phyloP scores from a whole-genome alignment of 1,140 invertebrate genomes.

The Lamellibrachia luymesi region DNA sequence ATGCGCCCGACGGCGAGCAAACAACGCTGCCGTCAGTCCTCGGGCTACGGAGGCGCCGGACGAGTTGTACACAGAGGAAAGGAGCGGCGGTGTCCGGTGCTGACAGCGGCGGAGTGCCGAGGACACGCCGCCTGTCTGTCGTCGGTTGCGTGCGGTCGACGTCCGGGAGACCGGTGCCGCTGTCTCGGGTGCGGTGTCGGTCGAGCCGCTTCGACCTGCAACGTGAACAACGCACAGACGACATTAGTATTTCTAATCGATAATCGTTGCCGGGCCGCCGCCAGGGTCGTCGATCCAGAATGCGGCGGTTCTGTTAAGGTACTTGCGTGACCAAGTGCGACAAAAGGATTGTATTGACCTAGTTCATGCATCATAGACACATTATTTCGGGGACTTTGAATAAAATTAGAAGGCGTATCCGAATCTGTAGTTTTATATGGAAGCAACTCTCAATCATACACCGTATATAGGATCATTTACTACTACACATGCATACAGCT shows the following conservation, averaged over 20 bases:
- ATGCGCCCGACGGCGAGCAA: not conserved
- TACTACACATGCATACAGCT: too few relatives aligned
- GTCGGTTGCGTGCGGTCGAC: too few relatives aligned
- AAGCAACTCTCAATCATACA: not conserved
- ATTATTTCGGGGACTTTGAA: not conserved
- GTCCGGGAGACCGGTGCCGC: too few relatives aligned
- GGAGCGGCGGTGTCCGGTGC: too few relatives aligned
- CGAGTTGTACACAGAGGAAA: not conserved
- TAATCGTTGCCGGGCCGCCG: not conserved
- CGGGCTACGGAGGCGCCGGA: not conserved
- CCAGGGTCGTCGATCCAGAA: not conserved
- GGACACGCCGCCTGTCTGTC: too few relatives aligned
- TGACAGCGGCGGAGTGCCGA: not conserved
- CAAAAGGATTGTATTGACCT: not conserved
- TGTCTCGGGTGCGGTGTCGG: not conserved
- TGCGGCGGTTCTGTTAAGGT: not conserved
- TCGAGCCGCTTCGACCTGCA: not conserved
- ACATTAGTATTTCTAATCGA: not conserved
- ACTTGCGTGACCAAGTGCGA: not conserved
- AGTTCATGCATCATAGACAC: not conserved
- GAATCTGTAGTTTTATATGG: not conserved
- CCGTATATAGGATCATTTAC: not conserved
- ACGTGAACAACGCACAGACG: not conserved
- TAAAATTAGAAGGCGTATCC: too few relatives aligned
- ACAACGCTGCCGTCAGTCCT: not conserved